Percentiles rank a stretch among this genome's conserved stretches.
These are phyloP conservation scores for Acleris holmiana DNA, from an alignment of 2,888 invertebrate genomes.

Conservation along the genomic window DNA sequence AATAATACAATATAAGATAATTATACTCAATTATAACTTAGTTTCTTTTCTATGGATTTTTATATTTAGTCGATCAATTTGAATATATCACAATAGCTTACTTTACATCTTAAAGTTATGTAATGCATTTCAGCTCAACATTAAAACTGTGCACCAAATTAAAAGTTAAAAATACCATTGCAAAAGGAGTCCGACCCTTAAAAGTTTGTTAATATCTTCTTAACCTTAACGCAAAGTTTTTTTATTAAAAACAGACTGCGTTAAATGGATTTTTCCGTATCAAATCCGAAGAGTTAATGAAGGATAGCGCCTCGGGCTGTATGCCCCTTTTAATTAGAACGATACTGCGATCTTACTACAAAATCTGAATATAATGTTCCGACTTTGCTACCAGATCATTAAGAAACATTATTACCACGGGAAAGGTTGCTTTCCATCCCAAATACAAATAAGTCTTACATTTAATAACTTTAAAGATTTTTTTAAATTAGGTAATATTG, in stretches of 20 bases:
- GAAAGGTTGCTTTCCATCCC: too few species aligned
- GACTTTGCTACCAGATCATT: constrained; percentile 52
- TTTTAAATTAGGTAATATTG: too few species aligned
- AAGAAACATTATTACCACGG: constrained; percentile 37
- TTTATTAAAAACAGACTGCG: neutral
- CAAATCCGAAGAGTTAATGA: constrained; percentile 72
- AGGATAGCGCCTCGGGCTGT: constrained; percentile 63
- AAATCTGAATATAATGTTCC: constrained; percentile 76
- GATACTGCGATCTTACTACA: constrained; percentile 57
- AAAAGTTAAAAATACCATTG: neutral
- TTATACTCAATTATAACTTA: too few species aligned
- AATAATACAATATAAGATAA: too few species aligned
- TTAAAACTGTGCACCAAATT: too few species aligned
- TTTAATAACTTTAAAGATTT: too few species aligned
- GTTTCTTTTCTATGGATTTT: too few species aligned
- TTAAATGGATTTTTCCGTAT: constrained; percentile 48
- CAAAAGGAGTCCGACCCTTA: neutral
- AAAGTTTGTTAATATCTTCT: neutral
- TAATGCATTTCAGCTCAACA: too few species aligned
- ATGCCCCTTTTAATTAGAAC: constrained; percentile 65
- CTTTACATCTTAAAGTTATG: too few species aligned
- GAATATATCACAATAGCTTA: too few species aligned
- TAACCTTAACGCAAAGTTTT: neutral
- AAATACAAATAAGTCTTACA: too few species aligned
- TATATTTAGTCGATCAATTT: too few species aligned